phyloP scores from a whole-genome alignment of 1,140 invertebrate genomes.

The Ceratoteleas bidentatus region DNA sequence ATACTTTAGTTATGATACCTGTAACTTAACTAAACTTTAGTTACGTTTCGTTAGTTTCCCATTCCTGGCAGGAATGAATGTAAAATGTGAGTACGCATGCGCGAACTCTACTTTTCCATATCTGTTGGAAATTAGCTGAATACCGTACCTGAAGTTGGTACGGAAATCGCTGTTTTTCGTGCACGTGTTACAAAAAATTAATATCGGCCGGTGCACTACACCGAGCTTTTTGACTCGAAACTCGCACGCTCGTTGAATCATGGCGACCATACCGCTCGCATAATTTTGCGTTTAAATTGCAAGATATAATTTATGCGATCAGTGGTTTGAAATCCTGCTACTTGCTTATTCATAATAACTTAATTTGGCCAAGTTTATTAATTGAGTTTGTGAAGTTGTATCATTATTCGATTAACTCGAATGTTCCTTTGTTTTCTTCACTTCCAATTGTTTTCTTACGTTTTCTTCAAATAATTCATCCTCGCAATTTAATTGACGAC shows the following conservation, averaged over 20 bases:
- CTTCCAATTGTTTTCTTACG: background rate
- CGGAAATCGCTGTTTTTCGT: too few relatives aligned
- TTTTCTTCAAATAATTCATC: background rate
- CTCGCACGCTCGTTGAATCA: constrained; percentile 58
- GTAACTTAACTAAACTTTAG: too few relatives aligned
- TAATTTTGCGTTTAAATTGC: constrained; percentile 67
- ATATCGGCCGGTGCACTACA: constrained; percentile 57
- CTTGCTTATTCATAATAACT: constrained; percentile 62
- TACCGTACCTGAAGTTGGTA: too few relatives aligned
- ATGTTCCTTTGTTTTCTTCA: constrained; percentile 16
- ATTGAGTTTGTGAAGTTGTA: constrained; percentile 23
- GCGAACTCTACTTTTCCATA: too few relatives aligned
- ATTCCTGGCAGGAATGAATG: too few relatives aligned
- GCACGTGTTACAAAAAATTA: too few relatives aligned
- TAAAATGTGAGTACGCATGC: too few relatives aligned
- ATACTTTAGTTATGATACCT: too few relatives aligned
- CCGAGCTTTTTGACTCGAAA: constrained; percentile 58
- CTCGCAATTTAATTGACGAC: too few relatives aligned
- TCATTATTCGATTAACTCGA: constrained; percentile 18
- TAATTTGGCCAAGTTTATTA: constrained; percentile 47
- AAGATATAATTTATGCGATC: constrained; percentile 64
- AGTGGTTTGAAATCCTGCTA: constrained; percentile 60
- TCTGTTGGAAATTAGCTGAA: too few relatives aligned
- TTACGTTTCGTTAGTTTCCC: too few relatives aligned
- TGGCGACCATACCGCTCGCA: constrained; percentile 62